Evolutionary conservation across 2,797 vertebrate genomes (phyloP).

Genomic region (Ataeniobius toweri): DNA sequence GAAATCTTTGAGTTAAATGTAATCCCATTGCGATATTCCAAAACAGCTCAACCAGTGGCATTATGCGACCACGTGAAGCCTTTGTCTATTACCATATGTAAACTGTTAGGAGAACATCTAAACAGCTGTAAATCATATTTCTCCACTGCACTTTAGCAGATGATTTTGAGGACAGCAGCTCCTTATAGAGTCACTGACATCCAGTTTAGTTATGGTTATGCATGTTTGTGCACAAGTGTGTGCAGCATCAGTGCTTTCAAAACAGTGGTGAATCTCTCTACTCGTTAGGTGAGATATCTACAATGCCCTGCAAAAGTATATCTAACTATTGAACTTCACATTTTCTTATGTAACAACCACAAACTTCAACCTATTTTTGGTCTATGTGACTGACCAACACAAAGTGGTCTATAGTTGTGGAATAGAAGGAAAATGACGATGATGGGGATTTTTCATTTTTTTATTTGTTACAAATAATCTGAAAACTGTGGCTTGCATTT

Average conservation of each 20-base stretch:
- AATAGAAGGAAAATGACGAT: too few relatives aligned
- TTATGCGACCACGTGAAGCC: slow-evolving; percentile 2
- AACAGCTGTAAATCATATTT: slow-evolving; percentile 21
- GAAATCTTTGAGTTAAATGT: background rate
- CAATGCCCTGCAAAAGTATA: background rate
- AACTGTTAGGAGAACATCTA: slow-evolving; percentile 18
- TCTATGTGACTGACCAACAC: too few relatives aligned
- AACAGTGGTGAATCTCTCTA: background rate
- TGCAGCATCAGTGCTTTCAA: background rate
- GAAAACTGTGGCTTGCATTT: too few relatives aligned
- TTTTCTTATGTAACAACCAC: too few relatives aligned
- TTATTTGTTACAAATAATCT: too few relatives aligned
- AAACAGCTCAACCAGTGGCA: background rate
- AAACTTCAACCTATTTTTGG: too few relatives aligned
- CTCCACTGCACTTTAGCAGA: background rate
- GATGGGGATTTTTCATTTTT: too few relatives aligned
- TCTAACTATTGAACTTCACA: too few relatives aligned
- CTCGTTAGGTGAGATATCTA: background rate
- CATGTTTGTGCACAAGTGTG: background rate
- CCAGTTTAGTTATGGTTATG: slow-evolving; percentile 18
- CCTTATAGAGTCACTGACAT: slow-evolving; percentile 23
- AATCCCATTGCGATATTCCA: slow-evolving; percentile 4
- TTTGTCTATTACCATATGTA: background rate
- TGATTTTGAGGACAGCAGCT: slow-evolving; percentile 27
- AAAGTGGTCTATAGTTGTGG: too few relatives aligned